Evolutionary conservation across 2,797 vertebrate genomes (phyloP).

Genomic region (Melanogrammus aeglefinus): DNA sequence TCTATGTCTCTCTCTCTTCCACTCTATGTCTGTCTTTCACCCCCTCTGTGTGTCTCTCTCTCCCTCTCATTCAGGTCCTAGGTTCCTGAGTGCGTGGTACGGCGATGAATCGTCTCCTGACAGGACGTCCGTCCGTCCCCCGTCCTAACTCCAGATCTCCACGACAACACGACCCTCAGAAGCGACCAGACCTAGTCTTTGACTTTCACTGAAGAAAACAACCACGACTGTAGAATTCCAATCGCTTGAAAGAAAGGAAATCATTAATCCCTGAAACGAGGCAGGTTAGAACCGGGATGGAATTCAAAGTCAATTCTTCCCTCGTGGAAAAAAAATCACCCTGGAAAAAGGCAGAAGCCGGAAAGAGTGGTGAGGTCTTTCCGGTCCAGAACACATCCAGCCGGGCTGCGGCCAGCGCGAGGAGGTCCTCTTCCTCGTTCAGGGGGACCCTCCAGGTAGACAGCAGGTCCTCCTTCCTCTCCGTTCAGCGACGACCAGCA

Average conservation of each 20-base stretch:
- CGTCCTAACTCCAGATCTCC: neutral
- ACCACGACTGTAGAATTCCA: neutral
- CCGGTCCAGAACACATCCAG: neutral
- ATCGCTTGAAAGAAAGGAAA: neutral
- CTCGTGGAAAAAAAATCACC: neutral
- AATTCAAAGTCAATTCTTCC: neutral
- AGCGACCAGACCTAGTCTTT: constrained; percentile 1
- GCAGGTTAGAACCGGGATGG: neutral
- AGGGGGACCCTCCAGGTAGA: too few relatives aligned
- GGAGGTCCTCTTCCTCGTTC: too few relatives aligned
- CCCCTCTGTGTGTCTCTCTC: neutral
- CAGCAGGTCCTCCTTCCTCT: neutral
- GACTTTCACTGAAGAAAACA: neutral
- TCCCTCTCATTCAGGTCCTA: constrained; percentile 13
- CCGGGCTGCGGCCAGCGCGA: too few relatives aligned
- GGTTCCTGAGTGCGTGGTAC: neutral
- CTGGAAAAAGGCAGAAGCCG: neutral
- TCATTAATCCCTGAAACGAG: neutral
- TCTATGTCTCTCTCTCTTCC: too few relatives aligned
- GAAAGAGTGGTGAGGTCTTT: neutral
- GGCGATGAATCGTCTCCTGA: neutral
- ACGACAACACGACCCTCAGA: neutral
- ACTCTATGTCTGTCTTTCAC: neutral
- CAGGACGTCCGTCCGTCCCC: neutral
- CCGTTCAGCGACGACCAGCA: neutral